phyloP scores from a whole-genome alignment of 2,888 invertebrate genomes.

The Melipona bicolor region DNA sequence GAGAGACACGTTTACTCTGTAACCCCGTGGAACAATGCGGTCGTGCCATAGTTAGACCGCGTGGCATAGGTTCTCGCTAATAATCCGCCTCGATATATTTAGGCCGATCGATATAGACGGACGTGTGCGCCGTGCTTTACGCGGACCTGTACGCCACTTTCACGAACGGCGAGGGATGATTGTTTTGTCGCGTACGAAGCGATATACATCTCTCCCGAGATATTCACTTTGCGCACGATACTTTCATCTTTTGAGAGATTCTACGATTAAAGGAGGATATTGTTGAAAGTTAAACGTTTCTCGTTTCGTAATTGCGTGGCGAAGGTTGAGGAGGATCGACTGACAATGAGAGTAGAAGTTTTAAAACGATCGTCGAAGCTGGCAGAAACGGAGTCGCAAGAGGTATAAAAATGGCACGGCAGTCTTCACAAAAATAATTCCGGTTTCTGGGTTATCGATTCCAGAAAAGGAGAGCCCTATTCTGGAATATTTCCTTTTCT shows the following conservation, averaged over 20 bases:
- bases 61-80: slow-evolving; percentile 73
- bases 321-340: neutral
- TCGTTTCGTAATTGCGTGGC: too few species aligned
- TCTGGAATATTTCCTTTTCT: neutral
- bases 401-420: slow-evolving; percentile 20
- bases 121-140: slow-evolving; percentile 61
- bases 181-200: slow-evolving; percentile 2
- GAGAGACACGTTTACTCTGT: slow-evolving; percentile 59
- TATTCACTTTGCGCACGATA: neutral
- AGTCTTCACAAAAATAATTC: slow-evolving; percentile 37
- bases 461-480: neutral
- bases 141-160: slow-evolving; percentile 53
- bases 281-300: neutral
- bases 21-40: slow-evolving; percentile 72
- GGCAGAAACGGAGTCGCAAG: neutral
- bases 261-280: neutral
- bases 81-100: slow-evolving; percentile 81
- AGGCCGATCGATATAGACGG: slow-evolving; percentile 81
- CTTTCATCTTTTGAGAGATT: neutral
- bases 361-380: neutral
- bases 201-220: neutral
- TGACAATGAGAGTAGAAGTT: neutral
- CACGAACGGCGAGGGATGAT: slow-evolving; percentile 15
- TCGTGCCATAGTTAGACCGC: slow-evolving; percentile 64
- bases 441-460: slow-evolving; percentile 49